A percentile compares a stretch with the other conserved stretches of the same genome.
phyloP scores from a whole-genome alignment of 2,888 invertebrate species.

The Himalopsyche japonica region DNA sequence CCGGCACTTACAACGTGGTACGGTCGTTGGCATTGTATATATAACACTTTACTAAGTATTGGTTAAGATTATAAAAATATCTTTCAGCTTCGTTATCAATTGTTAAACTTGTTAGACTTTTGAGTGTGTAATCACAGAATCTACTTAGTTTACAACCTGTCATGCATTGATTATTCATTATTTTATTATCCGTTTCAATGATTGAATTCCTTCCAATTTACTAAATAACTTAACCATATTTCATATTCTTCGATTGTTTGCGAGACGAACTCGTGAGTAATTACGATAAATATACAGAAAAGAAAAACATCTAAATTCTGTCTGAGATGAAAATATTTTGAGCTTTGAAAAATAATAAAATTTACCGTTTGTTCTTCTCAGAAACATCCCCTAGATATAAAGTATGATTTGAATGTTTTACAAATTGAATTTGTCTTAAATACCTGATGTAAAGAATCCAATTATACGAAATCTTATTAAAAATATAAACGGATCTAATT shows the following conservation, averaged over 20 bases:
- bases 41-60: too few species aligned
- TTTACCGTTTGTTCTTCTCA: background rate
- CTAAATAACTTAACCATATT: too few species aligned
- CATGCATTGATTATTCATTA: too few species aligned
- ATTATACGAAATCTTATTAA: background rate
- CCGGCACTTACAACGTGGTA: too few species aligned
- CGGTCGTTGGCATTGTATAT: too few species aligned
- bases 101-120: too few species aligned
- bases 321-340: background rate
- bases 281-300: background rate
- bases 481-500: conserved; percentile 1
- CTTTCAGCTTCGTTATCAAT: too few species aligned
- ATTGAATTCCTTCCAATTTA: too few species aligned
- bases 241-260: background rate
- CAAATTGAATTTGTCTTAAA: conserved; percentile 1
- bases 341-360: background rate
- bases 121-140: too few species aligned
- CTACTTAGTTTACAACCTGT: too few species aligned
- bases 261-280: background rate
- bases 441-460: background rate
- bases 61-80: too few species aligned
- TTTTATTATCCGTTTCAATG: too few species aligned
- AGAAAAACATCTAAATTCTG: background rate
- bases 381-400: background rate
- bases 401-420: background rate